Percentiles rank a stretch among this genome's conserved stretches.
Conservation (phyloP, 2,888 invertebrate species). For the Athrips mouffetella region DNA sequence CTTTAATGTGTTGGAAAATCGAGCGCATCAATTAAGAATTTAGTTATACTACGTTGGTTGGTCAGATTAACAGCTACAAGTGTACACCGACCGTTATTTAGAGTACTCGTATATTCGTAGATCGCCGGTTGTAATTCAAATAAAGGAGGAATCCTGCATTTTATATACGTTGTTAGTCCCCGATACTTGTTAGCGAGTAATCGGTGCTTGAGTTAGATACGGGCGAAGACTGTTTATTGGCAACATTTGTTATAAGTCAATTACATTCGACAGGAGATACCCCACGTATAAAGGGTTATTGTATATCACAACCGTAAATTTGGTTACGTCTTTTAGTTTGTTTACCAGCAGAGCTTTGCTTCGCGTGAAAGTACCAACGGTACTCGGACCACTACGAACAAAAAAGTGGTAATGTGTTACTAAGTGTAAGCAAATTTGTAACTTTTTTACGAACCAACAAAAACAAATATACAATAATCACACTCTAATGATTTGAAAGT, state of each 20-base stretch:
- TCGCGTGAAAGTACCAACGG: not conserved
- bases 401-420: slow-evolving; percentile 10
- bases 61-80: slow-evolving; percentile 42
- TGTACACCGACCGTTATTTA: slow-evolving; percentile 47
- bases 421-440: slow-evolving; percentile 8
- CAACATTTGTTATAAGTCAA: slow-evolving; percentile 15
- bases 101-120: slow-evolving; percentile 48
- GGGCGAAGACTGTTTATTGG: slow-evolving; percentile 9
- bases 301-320: slow-evolving; percentile 9
- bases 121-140: slow-evolving; percentile 45
- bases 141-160: slow-evolving; percentile 45
- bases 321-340: slow-evolving; percentile 1
- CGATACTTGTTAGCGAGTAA: slow-evolving; percentile 19
- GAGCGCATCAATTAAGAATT: slow-evolving; percentile 40
- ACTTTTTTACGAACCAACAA: slow-evolving; percentile 7
- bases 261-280: slow-evolving; percentile 7
- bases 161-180: slow-evolving; percentile 32
- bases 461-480: slow-evolving; percentile 31
- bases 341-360: not conserved
- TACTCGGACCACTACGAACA: not conserved
- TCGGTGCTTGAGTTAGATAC: slow-evolving; percentile 9
- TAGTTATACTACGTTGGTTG: slow-evolving; percentile 28
- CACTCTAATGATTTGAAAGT: slow-evolving; percentile 47
- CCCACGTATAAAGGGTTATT: not conserved
- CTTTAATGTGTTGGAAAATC: slow-evolving; percentile 22